Percentiles rank a stretch among this genome's conserved stretches.
These are phyloP conservation scores for Empidonax traillii DNA, from an alignment of 2,113 vertebrate species.

Conservation along the genomic window DNA sequence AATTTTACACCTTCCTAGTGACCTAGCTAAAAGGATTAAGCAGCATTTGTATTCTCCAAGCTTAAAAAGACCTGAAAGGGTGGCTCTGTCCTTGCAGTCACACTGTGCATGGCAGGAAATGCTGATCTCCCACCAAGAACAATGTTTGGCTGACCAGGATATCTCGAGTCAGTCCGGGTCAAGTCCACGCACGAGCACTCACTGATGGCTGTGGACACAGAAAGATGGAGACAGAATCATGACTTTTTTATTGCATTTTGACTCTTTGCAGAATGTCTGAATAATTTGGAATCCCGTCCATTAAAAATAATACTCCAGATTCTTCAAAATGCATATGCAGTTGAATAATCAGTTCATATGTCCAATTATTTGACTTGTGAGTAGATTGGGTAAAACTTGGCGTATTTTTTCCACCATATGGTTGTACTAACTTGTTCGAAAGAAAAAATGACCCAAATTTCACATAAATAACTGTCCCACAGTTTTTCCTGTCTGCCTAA, in stretches of 20 bases:
- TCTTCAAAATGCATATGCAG: not conserved
- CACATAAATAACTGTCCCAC: not conserved
- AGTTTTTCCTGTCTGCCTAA: not conserved
- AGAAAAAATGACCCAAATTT: not conserved
- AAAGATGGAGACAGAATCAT: not conserved
- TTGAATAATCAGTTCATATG: not conserved
- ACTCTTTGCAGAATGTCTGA: not conserved
- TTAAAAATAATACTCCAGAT: not conserved
- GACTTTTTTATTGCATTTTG: not conserved
- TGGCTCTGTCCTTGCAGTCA: not conserved
- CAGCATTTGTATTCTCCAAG: not conserved
- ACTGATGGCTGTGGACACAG: not conserved
- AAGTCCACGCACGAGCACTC: not conserved
- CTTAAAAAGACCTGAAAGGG: not conserved
- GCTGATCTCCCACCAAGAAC: not conserved
- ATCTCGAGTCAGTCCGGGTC: not conserved
- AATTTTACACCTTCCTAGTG: not conserved
- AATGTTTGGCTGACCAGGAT: not conserved
- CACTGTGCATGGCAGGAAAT: not conserved
- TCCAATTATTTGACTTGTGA: constrained; percentile 22
- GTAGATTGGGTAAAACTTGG: constrained; percentile 6
- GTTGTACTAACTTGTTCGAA: not conserved
- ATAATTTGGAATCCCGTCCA: not conserved
- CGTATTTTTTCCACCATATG: constrained; percentile 5
- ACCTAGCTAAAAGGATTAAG: not conserved